phyloP scores from a whole-genome alignment of 2,888 invertebrate species.

The Orthosia cruda region DNA sequence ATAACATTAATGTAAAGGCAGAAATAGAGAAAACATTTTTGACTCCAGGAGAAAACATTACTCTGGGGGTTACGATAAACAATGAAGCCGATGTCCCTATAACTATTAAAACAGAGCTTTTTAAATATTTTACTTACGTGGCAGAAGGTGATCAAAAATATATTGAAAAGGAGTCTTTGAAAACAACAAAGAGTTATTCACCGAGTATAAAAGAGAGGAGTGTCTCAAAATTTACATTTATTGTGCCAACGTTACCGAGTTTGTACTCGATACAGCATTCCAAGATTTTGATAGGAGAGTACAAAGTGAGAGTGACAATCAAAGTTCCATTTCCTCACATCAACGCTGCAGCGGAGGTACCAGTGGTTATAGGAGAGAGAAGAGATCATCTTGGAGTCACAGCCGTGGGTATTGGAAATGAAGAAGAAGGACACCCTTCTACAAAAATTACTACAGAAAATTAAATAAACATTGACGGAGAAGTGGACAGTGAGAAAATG shows the following conservation, averaged over 20 bases:
- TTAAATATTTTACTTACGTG: constrained; percentile 26
- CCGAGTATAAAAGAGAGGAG: no score
- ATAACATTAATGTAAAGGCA: constrained; percentile 27
- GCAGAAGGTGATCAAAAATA: not conserved
- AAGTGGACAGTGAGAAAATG: not conserved
- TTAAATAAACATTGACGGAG: not conserved
- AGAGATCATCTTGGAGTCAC: constrained; percentile 1
- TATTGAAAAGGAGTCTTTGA: constrained; percentile 26
- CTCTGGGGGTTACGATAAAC: constrained; percentile 32
- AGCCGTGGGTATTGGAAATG: not conserved
- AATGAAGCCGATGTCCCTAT: constrained; percentile 42
- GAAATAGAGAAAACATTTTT: constrained; percentile 48
- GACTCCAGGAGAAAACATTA: constrained; percentile 55
- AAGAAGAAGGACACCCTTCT: not conserved
- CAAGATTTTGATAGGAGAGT: constrained; percentile 64
- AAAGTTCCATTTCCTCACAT: constrained; percentile 69
- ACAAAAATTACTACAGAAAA: not conserved
- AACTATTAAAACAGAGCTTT: constrained; percentile 44
- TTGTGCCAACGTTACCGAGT: constrained; percentile 54
- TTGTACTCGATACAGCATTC: constrained; percentile 38
- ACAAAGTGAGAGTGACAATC: constrained; percentile 65
- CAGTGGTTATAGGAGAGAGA: constrained; percentile 70
- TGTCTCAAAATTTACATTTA: not conserved
- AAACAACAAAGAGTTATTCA: not conserved
- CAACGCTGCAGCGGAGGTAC: constrained; percentile 65